These are phyloP conservation scores for Setipinna tenuifilis DNA, from an alignment of 2,797 vertebrate genomes.

Conservation along the genomic window DNA sequence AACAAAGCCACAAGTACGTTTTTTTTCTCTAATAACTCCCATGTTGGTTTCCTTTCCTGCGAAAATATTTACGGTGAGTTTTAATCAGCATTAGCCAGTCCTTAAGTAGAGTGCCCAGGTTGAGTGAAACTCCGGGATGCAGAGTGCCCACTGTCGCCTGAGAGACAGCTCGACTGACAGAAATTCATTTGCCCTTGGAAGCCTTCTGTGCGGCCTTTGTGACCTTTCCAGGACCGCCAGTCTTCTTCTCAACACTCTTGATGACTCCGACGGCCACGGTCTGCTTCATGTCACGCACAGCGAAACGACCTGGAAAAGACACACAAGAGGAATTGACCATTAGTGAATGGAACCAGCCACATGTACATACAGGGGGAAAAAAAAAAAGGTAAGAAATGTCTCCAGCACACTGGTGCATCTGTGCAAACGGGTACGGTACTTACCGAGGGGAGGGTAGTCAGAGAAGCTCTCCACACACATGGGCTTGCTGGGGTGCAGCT, in stretches of 20 bases:
- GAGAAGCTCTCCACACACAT: conserved; percentile 74
- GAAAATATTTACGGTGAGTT: conserved; percentile 69
- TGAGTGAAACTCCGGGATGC: conserved; percentile 55
- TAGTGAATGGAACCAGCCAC: no score
- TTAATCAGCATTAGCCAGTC: conserved; percentile 72
- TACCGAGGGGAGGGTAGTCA: conserved; percentile 64
- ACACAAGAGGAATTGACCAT: neutral
- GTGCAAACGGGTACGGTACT: conserved; percentile 34
- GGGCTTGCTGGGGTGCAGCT: conserved; percentile 68
- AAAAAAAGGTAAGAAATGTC: neutral
- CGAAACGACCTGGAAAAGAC: conserved; percentile 59
- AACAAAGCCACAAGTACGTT: conserved; percentile 64
- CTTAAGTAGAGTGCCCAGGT: conserved; percentile 66
- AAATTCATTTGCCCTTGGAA: conserved; percentile 62
- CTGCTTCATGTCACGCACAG: conserved; percentile 71
- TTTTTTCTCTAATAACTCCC: conserved; percentile 4
- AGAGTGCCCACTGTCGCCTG: conserved; percentile 47
- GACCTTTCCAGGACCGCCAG: conserved; percentile 55
- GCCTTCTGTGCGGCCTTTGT: conserved; percentile 65
- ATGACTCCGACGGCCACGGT: conserved; percentile 72
- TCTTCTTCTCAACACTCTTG: conserved; percentile 65
- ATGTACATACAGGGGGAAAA: no score
- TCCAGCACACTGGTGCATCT: no score
- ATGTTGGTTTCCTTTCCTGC: conserved; percentile 64
- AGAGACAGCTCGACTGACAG: conserved; percentile 49